Percentiles rank a stretch among this genome's conserved stretches.
phyloP scores from a whole-genome alignment of 2,888 invertebrate genomes.

The Seira ritae region DNA sequence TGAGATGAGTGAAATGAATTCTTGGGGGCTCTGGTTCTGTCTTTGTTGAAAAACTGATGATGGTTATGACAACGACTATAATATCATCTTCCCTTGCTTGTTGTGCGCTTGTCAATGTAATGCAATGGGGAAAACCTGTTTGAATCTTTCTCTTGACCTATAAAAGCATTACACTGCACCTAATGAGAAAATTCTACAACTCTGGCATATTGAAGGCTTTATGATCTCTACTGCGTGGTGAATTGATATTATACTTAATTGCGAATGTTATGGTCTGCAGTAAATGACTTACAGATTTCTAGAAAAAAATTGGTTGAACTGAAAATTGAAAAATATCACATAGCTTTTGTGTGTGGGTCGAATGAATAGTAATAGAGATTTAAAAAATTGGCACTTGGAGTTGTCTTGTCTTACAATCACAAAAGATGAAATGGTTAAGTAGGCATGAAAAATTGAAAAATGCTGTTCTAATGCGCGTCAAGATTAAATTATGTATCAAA shows the following conservation, averaged over 20 bases:
- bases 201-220: slow-evolving; percentile 24
- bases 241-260: slow-evolving; percentile 1
- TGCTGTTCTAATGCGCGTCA: too few species aligned
- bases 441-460: too few species aligned
- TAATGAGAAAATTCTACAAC: neutral
- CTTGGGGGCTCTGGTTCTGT: too few species aligned
- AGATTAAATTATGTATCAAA: too few species aligned
- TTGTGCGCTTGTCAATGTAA: neutral
- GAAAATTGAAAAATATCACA: neutral
- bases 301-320: neutral
- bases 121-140: slow-evolving; percentile 37
- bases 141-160: slow-evolving; percentile 50
- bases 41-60: too few species aligned
- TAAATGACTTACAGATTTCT: neutral
- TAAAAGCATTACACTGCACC: slow-evolving; percentile 17
- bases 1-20: too few species aligned
- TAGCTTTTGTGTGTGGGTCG: neutral
- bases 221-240: neutral
- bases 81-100: slow-evolving; percentile 9
- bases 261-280: neutral
- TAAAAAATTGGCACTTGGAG: neutral
- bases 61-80: too few species aligned
- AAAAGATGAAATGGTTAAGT: neutral
- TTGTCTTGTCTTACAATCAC: neutral
- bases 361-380: neutral